Conservation (phyloP, 2,797 vertebrate genomes). For the Sebastes reedi region DNA sequence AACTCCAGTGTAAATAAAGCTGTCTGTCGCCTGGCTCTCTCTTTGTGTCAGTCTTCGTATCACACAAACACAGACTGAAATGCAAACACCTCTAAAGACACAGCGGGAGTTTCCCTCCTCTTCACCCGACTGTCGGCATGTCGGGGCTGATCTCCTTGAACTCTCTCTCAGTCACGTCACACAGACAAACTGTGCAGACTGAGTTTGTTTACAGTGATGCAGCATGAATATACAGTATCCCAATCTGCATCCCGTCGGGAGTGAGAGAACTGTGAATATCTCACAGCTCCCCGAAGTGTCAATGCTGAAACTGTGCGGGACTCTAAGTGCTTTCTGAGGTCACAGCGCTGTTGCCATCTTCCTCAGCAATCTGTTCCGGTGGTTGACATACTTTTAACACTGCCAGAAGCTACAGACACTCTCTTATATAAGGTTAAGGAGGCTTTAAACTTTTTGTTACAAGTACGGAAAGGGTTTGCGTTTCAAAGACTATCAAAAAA, state of each 20-base stretch:
- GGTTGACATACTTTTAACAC: neutral
- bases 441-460: neutral
- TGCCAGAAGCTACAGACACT: conserved; percentile 2
- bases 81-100: conserved; percentile 3
- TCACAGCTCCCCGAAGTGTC: conserved; percentile 35
- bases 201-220: conserved; percentile 29
- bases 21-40: neutral
- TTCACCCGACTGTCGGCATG: neutral
- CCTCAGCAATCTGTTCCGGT: conserved; percentile 26
- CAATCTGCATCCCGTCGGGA: conserved; percentile 36
- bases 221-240: conserved; percentile 34
- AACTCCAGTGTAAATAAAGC: conserved; percentile 32
- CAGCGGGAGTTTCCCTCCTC: neutral
- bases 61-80: conserved; percentile 3
- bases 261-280: conserved; percentile 24
- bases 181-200: neutral
- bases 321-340: conserved; percentile 33
- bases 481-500: neutral
- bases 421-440: neutral
- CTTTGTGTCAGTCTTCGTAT: neutral
- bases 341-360: conserved; percentile 9
- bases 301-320: conserved; percentile 14
- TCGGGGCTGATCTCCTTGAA: conserved; percentile 29
- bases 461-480: neutral
- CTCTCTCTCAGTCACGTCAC: conserved; percentile 19